phyloP scores from a whole-genome alignment of 2,113 vertebrate genomes.

The Oxyruncus cristatus region DNA sequence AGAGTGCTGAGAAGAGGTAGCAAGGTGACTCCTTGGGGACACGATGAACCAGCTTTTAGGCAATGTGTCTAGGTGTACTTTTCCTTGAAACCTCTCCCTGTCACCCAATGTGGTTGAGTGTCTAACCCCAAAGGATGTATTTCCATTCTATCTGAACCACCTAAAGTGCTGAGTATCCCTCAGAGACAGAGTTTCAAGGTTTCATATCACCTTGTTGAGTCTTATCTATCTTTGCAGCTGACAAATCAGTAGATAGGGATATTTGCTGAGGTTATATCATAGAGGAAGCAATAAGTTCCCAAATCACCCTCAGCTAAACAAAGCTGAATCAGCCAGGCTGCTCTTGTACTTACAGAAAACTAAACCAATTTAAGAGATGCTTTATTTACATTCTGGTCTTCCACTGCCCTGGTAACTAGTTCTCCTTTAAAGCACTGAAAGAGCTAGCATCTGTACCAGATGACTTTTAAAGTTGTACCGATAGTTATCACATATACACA shows the following conservation, averaged over 20 bases:
- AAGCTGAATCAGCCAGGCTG: neutral
- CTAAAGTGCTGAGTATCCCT: neutral
- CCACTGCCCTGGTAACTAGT: neutral
- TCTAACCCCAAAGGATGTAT: neutral
- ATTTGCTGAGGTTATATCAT: neutral
- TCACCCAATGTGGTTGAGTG: neutral
- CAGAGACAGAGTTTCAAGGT: neutral
- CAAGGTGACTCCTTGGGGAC: neutral
- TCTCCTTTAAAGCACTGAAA: neutral
- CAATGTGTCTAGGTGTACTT: neutral
- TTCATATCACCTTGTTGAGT: neutral
- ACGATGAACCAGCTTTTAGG: neutral
- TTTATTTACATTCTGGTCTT: neutral
- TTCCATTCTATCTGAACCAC: neutral
- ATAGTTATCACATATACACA: neutral
- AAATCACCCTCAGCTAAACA: neutral
- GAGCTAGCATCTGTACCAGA: neutral
- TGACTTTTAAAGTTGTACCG: neutral
- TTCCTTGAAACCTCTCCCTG: rapidly evolving
- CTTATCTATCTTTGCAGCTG: neutral
- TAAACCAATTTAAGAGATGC: neutral
- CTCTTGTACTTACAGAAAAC: neutral
- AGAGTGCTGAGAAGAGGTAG: neutral
- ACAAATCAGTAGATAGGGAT: neutral
- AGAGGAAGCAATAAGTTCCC: neutral